Evolutionary conservation across 2,797 vertebrate species (phyloP).

Genomic region (Liparis tanakae): DNA sequence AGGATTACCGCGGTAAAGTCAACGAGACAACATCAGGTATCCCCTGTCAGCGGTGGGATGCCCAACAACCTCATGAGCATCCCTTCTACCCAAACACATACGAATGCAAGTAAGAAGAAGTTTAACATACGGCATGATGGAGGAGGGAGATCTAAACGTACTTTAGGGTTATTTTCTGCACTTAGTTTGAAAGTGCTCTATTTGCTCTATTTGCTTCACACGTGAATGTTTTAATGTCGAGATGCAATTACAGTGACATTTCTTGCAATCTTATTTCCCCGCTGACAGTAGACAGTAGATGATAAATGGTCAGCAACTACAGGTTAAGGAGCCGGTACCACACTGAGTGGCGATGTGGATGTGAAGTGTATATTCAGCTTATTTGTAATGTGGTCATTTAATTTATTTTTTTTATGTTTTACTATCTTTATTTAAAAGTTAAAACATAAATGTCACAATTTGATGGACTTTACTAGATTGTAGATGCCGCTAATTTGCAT

Average conservation of each 20-base stretch:
- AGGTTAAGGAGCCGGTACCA: conserved; percentile 28
- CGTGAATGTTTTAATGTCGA: conserved; percentile 59
- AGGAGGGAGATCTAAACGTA: not conserved
- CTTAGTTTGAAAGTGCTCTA: conserved; percentile 15
- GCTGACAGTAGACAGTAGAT: conserved; percentile 56
- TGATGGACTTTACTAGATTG: too few species aligned
- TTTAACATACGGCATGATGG: too few species aligned
- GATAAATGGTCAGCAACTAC: conserved; percentile 55
- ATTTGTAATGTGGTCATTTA: conserved; percentile 6
- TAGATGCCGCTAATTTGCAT: too few species aligned
- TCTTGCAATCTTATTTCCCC: conserved; percentile 35
- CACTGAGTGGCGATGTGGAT: conserved; percentile 32
- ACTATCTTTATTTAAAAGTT: too few species aligned
- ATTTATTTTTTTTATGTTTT: too few species aligned
- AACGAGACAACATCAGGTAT: conserved; percentile 90
- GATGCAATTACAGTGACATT: conserved; percentile 28
- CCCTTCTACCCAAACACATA: conserved; percentile 91
- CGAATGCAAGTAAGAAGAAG: conserved; percentile 91
- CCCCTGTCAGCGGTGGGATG: conserved; percentile 93
- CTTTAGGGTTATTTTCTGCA: conserved; percentile 1
- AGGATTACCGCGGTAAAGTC: conserved; percentile 90
- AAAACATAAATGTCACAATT: too few species aligned
- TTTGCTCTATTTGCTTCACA: conserved; percentile 21
- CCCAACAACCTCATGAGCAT: conserved; percentile 90
- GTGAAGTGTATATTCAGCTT: conserved; percentile 52